Evolutionary conservation across 2,888 invertebrate species (phyloP).

Genomic region (Byasa hedistus): DNA sequence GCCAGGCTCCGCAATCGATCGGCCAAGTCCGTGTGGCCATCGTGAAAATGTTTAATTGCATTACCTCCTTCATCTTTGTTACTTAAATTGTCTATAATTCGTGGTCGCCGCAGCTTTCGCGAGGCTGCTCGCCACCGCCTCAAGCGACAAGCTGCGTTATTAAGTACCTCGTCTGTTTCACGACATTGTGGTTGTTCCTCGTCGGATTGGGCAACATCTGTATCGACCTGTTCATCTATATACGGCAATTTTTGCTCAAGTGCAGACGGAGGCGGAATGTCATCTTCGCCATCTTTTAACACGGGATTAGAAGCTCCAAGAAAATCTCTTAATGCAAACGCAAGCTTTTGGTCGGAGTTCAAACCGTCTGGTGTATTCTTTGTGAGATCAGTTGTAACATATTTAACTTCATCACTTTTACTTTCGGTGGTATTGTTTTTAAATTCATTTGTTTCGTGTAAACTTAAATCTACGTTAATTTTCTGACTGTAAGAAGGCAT

Average conservation of each 20-base stretch:
- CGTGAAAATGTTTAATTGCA: slow-evolving; percentile 44
- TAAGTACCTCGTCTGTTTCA: slow-evolving; percentile 64
- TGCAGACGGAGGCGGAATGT: slow-evolving; percentile 51
- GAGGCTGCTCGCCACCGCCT: slow-evolving; percentile 76
- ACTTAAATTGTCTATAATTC: slow-evolving; percentile 73
- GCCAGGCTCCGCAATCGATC: slow-evolving; percentile 69
- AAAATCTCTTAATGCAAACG: slow-evolving; percentile 67
- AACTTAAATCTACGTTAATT: slow-evolving; percentile 66
- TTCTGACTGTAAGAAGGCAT: slow-evolving; percentile 73
- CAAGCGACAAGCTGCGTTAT: slow-evolving; percentile 73
- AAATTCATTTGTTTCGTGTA: slow-evolving; percentile 56
- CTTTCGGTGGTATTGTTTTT: slow-evolving; percentile 53
- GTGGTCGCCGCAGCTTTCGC: slow-evolving; percentile 70
- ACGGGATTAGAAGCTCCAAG: slow-evolving; percentile 45
- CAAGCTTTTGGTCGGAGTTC: slow-evolving; percentile 60
- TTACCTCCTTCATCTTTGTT: slow-evolving; percentile 53
- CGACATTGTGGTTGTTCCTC: slow-evolving; percentile 55
- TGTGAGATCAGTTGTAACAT: slow-evolving; percentile 44
- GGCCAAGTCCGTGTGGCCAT: slow-evolving; percentile 70
- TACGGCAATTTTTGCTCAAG: slow-evolving; percentile 56
- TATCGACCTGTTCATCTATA: slow-evolving; percentile 62
- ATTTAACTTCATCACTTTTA: slow-evolving; percentile 49
- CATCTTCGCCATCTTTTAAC: slow-evolving; percentile 29
- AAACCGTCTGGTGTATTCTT: slow-evolving; percentile 53
- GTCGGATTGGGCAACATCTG: slow-evolving; percentile 53